These are phyloP conservation scores for Fulmarus glacialis DNA, from an alignment of 2,113 vertebrate species.

Conservation along the genomic window DNA sequence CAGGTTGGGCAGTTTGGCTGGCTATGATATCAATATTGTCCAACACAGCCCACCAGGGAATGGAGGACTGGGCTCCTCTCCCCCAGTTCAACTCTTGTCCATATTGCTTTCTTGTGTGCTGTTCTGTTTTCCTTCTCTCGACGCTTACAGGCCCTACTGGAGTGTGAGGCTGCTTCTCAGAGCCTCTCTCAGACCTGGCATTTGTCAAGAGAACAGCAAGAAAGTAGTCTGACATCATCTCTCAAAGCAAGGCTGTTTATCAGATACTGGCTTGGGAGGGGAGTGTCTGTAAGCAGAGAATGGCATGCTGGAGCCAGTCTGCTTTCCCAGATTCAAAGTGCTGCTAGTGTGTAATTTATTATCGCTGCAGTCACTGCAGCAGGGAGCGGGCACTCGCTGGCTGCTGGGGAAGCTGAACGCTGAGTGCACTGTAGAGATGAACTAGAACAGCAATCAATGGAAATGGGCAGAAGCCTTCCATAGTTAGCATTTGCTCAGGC, in stretches of 20 bases:
- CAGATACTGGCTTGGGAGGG: neutral
- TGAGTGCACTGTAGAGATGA: neutral
- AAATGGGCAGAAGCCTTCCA: neutral
- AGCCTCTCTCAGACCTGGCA: neutral
- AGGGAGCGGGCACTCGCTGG: neutral
- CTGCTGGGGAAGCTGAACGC: neutral
- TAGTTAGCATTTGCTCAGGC: neutral
- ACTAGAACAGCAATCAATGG: neutral
- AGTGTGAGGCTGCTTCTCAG: neutral
- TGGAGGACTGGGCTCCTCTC: neutral
- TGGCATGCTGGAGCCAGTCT: neutral
- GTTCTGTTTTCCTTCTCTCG: neutral
- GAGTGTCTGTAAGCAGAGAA: neutral
- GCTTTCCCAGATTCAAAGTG: neutral
- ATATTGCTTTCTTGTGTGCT: neutral
- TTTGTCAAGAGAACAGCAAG: neutral
- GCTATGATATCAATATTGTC: neutral
- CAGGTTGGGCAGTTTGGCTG: neutral
- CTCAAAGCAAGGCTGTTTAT: conserved; percentile 3
- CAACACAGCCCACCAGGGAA: neutral
- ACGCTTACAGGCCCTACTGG: neutral
- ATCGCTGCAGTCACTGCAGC: conserved; percentile 44
- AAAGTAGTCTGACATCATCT: neutral
- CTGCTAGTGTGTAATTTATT: conserved; percentile 24
- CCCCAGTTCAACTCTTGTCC: neutral